These are phyloP conservation scores for Chondrilla cf. caribensis DNA, from an alignment of 37 sponge, comb jelly and placozoan species.

Conservation along the genomic window DNA sequence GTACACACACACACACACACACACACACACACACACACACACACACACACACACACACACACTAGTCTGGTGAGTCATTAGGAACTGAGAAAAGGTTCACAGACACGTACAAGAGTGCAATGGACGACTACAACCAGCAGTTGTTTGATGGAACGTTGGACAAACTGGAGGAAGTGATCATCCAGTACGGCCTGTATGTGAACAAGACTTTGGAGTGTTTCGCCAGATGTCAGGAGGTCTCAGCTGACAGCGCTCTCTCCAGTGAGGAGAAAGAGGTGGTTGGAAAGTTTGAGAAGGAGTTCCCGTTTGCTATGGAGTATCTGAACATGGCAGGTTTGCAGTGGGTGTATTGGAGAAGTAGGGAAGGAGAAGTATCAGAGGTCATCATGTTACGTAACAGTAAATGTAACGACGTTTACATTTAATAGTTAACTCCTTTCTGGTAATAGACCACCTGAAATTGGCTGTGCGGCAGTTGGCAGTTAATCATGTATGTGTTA, in stretches of 20 bases:
- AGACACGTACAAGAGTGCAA: slow-evolving; percentile 45
- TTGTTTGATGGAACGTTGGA: slow-evolving; percentile 51
- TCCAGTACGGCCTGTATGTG: slow-evolving; percentile 42
- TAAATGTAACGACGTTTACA: too few species aligned
- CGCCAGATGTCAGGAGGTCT: slow-evolving; percentile 34
- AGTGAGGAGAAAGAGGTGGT: slow-evolving; percentile 16
- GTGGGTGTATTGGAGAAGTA: neutral
- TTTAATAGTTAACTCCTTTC: too few species aligned
- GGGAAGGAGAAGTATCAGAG: too few species aligned
- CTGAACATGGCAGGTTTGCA: slow-evolving; percentile 21
- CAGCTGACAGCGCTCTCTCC: slow-evolving; percentile 13
- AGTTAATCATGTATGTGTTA: too few species aligned
- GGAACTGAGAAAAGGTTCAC: slow-evolving; percentile 44
- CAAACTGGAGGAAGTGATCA: slow-evolving; percentile 55
- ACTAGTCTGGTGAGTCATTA: slow-evolving; percentile 58
- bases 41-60: neutral
- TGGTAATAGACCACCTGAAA: too few species aligned
- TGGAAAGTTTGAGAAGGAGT: neutral
- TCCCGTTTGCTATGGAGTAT: slow-evolving; percentile 30
- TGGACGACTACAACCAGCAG: slow-evolving; percentile 37
- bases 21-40: neutral
- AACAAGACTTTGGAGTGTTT: slow-evolving; percentile 53
- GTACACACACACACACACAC: neutral
- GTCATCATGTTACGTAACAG: too few species aligned
- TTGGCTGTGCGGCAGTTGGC: too few species aligned